A percentile compares a stretch with the other conserved stretches of the same genome.
Conservation (phyloP, 2,888 invertebrate genomes). For the Lasioglossum lativentre region DNA sequence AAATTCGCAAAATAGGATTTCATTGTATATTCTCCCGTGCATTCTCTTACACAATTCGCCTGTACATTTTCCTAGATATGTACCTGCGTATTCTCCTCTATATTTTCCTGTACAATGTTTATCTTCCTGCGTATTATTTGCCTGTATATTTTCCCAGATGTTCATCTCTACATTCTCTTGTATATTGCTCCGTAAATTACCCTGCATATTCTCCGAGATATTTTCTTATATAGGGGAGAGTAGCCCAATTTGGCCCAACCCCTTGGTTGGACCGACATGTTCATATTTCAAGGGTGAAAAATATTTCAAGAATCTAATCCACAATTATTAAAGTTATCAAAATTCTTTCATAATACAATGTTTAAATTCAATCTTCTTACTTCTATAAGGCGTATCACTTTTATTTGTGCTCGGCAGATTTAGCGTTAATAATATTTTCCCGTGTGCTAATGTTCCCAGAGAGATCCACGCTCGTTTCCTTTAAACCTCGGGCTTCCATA, state of each 20-base stretch:
- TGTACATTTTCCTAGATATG: not conserved
- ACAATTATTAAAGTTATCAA: no score
- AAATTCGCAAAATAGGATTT: not conserved
- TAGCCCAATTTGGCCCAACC: not conserved
- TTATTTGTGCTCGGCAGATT: no score
- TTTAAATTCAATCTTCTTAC: no score
- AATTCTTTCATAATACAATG: no score
- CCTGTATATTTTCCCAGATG: not conserved
- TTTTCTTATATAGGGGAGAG: not conserved
- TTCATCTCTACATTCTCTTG: not conserved
- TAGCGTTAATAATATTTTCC: not conserved
- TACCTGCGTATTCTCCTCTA: not conserved
- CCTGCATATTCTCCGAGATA: not conserved
- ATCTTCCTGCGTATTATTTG: not conserved
- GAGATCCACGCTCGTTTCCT: not conserved
- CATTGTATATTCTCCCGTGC: not conserved
- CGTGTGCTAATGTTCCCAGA: not conserved
- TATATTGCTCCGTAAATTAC: not conserved
- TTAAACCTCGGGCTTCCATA: not conserved
- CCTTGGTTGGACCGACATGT: not conserved
- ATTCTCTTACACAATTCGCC: not conserved
- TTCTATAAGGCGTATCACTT: no score
- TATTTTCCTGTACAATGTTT: not conserved
- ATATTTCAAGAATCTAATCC: not conserved
- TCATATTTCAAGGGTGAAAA: not conserved